phyloP scores from a whole-genome alignment of 2,888 invertebrate genomes.

The Cyaniris semiargus region DNA sequence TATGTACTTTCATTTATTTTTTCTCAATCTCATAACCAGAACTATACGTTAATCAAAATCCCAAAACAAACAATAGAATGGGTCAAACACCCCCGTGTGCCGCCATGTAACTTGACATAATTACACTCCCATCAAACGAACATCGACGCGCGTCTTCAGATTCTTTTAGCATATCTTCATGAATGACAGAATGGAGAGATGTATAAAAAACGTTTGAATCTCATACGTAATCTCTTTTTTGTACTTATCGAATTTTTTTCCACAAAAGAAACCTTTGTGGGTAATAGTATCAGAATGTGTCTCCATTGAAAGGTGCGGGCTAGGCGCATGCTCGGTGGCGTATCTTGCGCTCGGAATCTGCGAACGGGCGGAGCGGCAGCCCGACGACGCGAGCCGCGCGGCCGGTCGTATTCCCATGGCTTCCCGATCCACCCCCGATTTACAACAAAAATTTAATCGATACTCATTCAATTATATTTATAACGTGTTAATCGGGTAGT shows the following conservation, averaged over 20 bases:
- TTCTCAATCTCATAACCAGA: background rate
- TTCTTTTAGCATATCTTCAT: background rate
- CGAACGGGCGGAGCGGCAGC: slow-evolving; percentile 60
- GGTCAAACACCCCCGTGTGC: background rate
- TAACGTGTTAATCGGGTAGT: slow-evolving; percentile 23
- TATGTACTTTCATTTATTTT: background rate
- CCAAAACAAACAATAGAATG: slow-evolving; percentile 2
- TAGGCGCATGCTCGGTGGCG: slow-evolving; percentile 64
- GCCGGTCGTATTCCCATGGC: slow-evolving; percentile 57
- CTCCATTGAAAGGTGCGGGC: slow-evolving; percentile 57
- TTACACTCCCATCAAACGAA: background rate
- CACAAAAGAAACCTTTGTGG: slow-evolving; percentile 8
- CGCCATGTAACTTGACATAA: slow-evolving; percentile 13
- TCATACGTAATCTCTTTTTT: background rate
- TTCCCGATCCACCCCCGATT: slow-evolving; percentile 40
- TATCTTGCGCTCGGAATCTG: slow-evolving; percentile 59
- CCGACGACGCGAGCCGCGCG: slow-evolving; percentile 58
- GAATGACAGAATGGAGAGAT: background rate
- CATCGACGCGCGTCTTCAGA: slow-evolving; percentile 12
- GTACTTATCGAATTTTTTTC: slow-evolving; percentile 11
- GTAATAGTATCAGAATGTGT: slow-evolving; percentile 42
- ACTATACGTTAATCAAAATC: background rate
- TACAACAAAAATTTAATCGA: slow-evolving; percentile 62
- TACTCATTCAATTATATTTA: slow-evolving; percentile 55
- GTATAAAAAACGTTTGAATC: background rate